Percentiles rank a stretch among this genome's conserved stretches.
phyloP scores from a whole-genome alignment of 2,113 vertebrate genomes.

The Lanius collurio region DNA sequence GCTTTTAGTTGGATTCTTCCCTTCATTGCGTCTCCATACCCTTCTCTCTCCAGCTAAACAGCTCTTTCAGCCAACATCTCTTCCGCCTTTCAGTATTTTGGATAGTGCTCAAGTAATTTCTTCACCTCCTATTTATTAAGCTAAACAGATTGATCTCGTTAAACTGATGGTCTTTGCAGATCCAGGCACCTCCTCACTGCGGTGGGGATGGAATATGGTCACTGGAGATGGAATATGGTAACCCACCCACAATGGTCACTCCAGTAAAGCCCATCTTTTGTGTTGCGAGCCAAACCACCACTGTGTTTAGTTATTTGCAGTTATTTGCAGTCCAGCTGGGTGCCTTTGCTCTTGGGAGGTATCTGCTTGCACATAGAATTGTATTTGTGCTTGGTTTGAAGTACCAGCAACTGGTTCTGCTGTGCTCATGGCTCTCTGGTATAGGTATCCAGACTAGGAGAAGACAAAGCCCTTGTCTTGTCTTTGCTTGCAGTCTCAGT shows the following conservation, averaged over 20 bases:
- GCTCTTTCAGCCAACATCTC: neutral
- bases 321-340: neutral
- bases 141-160: neutral
- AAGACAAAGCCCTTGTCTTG: neutral
- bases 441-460: neutral
- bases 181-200: neutral
- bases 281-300: neutral
- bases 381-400: neutral
- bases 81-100: slow-evolving; percentile 27
- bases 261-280: neutral
- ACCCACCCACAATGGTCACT: neutral
- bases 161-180: neutral
- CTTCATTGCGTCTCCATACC: neutral
- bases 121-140: slow-evolving; percentile 48
- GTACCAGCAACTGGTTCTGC: neutral
- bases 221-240: neutral
- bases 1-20: neutral
- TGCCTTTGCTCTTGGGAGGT: neutral
- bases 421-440: neutral
- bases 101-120: slow-evolving; percentile 25
- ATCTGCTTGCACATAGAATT: neutral
- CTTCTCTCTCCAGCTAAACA: neutral
- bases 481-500: neutral
- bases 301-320: neutral
- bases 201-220: neutral